These are phyloP conservation scores for Darwinula stevensoni DNA, from an alignment of 2,888 invertebrate species.

Conservation along the genomic window DNA sequence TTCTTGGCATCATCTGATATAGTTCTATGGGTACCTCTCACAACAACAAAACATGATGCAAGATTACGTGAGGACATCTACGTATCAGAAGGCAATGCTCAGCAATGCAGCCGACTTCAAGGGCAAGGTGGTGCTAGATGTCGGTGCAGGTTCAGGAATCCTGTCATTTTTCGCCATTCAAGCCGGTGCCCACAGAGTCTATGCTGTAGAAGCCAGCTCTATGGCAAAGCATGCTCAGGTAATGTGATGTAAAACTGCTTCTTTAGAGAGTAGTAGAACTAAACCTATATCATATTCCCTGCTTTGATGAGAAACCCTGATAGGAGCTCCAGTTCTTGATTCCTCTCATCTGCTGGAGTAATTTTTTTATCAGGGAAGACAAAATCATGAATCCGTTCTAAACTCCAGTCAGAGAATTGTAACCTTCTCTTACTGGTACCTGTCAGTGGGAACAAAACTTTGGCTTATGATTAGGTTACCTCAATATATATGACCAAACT, in stretches of 20 bases:
- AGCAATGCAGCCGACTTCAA: conserved; percentile 74
- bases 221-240: conserved; percentile 87
- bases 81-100: conserved; percentile 87
- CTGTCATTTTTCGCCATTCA: conserved; percentile 93
- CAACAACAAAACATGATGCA: conserved; percentile 99
- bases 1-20: conserved; percentile 11
- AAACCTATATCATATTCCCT: too few species aligned
- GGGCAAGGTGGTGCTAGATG: conserved; percentile 69
- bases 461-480: too few species aligned
- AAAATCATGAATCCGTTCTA: conserved; percentile 14
- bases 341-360: too few species aligned
- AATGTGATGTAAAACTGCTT: too few species aligned
- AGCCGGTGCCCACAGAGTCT: conserved; percentile 82
- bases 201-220: conserved; percentile 95
- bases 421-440: too few species aligned
- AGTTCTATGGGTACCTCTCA: conserved; percentile 94
- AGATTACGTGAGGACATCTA: conserved; percentile 91
- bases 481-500: too few species aligned
- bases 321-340: too few species aligned
- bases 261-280: too few species aligned
- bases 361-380: neutral
- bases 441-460: too few species aligned
- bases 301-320: too few species aligned
- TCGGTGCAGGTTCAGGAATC: conserved; percentile 95
- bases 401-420: conserved; percentile 55